A percentile compares a stretch with the other conserved stretches of the same genome.
These are phyloP conservation scores for Cantharis flavilabris DNA, from an alignment of 2,888 invertebrate species.

Conservation along the genomic window DNA sequence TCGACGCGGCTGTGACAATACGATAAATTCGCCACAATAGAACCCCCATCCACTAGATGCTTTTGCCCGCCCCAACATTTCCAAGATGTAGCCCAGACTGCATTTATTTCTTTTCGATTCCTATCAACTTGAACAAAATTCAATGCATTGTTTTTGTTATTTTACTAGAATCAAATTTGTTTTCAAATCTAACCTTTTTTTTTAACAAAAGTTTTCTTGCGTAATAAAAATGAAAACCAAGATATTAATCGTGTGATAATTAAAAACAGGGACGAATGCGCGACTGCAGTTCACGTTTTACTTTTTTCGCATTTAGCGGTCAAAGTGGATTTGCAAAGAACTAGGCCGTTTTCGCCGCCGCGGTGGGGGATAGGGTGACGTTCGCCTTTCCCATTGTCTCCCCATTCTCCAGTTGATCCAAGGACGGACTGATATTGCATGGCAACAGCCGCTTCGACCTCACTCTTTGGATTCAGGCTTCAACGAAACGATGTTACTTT, in stretches of 20 bases:
- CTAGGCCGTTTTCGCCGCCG: slow-evolving; percentile 20
- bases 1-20: slow-evolving; percentile 36
- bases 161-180: not conserved
- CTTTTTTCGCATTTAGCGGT: slow-evolving; percentile 5
- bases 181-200: not conserved
- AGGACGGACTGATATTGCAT: slow-evolving; percentile 33
- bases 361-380: slow-evolving; percentile 26
- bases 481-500: slow-evolving; percentile 12
- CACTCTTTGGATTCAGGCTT: slow-evolving; percentile 28
- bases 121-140: slow-evolving; percentile 14
- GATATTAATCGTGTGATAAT: not conserved
- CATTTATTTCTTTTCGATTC: slow-evolving; percentile 16
- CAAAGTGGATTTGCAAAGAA: slow-evolving; percentile 17
- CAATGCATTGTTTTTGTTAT: slow-evolving; percentile 6
- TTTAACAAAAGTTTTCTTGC: not conserved
- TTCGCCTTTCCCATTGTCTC: slow-evolving; percentile 29
- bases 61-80: slow-evolving; percentile 30
- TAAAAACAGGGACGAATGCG: not conserved
- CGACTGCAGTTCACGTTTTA: not conserved
- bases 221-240: not conserved
- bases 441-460: slow-evolving; percentile 32
- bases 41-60: slow-evolving; percentile 35
- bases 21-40: slow-evolving; percentile 39
- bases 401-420: slow-evolving; percentile 31
- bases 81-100: slow-evolving; percentile 14